Percentiles rank a stretch among this genome's conserved stretches.
These are phyloP conservation scores for Ginglymostoma cirratum DNA, from an alignment of 2,113 vertebrate genomes.

Conservation along the genomic window DNA sequence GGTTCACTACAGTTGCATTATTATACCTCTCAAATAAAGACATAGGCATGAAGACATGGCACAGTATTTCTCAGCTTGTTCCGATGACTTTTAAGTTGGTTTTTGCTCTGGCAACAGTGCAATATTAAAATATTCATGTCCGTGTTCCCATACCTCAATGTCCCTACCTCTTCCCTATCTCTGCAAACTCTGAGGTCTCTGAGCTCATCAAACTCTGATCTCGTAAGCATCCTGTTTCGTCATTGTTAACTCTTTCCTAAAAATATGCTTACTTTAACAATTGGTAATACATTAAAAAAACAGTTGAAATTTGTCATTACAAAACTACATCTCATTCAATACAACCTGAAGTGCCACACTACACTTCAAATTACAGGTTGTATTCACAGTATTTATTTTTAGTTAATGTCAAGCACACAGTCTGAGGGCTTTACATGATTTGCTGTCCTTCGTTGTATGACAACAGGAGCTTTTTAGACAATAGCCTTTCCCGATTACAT, in stretches of 20 bases:
- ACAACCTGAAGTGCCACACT: no score
- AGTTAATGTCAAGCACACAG: no score
- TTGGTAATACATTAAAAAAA: neutral
- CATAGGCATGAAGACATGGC: neutral
- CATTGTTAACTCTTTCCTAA: neutral
- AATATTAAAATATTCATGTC: neutral
- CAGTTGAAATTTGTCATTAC: neutral
- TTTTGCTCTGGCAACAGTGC: neutral
- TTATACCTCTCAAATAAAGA: neutral
- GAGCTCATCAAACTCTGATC: neutral
- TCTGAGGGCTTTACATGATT: no score
- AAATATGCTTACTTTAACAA: neutral
- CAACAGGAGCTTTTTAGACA: no score
- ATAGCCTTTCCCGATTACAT: no score
- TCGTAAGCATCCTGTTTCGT: neutral
- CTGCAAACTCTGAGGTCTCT: neutral
- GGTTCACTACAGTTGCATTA: neutral
- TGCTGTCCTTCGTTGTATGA: no score
- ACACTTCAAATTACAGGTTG: no score
- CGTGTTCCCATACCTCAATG: neutral
- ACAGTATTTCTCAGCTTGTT: neutral
- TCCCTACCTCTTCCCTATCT: neutral
- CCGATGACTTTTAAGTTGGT: neutral
- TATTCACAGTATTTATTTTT: no score
- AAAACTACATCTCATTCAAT: neutral